Conservation (phyloP, 2,888 invertebrate species). For the Poecilobothrus nobilitatus region DNA sequence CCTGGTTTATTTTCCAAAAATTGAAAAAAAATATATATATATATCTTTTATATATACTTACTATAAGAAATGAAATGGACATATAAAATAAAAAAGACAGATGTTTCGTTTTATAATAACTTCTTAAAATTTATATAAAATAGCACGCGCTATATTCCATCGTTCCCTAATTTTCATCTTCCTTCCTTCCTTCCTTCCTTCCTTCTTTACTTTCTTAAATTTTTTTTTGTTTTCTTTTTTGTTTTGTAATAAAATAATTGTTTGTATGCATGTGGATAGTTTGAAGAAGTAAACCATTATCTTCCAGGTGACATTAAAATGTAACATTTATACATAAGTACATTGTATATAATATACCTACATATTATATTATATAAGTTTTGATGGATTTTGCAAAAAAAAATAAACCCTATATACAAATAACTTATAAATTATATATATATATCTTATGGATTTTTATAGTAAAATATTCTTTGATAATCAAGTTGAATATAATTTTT, state of each 20-base stretch:
- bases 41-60: too few species aligned
- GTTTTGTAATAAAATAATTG: neutral
- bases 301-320: constrained; percentile 1
- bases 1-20: too few species aligned
- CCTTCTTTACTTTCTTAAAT: neutral
- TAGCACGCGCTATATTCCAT: constrained; percentile 6
- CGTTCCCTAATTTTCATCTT: neutral
- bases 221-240: neutral
- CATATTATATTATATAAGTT: neutral
- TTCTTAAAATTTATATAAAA: neutral
- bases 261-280: neutral
- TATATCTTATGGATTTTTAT: too few species aligned
- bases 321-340: neutral
- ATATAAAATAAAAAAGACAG: too few species aligned
- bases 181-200: neutral
- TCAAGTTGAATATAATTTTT: too few species aligned
- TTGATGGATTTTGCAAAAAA: too few species aligned
- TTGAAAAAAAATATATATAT: too few species aligned
- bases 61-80: too few species aligned
- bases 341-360: neutral
- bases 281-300: neutral
- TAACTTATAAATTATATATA: too few species aligned
- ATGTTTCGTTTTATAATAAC: too few species aligned
- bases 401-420: too few species aligned
- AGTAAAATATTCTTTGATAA: too few species aligned